Base-by-base conservation (phyloP, 2,113 vertebrate genomes). In the Rhinogobius similis region DNA sequence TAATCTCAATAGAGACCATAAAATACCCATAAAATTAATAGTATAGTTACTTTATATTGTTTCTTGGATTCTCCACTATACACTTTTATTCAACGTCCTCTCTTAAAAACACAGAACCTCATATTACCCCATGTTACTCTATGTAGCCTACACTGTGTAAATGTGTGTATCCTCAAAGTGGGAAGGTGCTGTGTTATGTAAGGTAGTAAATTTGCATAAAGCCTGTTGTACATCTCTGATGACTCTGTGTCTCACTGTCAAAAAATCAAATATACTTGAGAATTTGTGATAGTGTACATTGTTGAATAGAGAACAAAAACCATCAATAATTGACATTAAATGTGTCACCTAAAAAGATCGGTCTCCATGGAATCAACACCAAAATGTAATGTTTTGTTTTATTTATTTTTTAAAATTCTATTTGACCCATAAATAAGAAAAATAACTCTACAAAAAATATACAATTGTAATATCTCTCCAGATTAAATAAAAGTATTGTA, bases 331-430 rank as follows among this genome's bases (percentile, higher is more conserved):
- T 59, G 4, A 66, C 59, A 64, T n/a, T 75, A 9, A 62, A 41
- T 62, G 26, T 72, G 24, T 77, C 58, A 26, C 43, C 72, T 18
- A 87, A 21, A 79, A 16, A 24, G 32, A 29, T 64, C 53, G 69
- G 64, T 38, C 50, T 1, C 46, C 44, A 52, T 44, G 59, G 32
- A 56, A 50, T 10, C 48, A 58, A 36, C 32, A 36, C 32, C 32
- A 36, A 18, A 36, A 56, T 73, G 24, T 65, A 36, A 26, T 36
- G 74, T n/a, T n/a, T n/a, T 58, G 29, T 55, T 38, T 4, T 20
- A 64, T 83, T 82, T 71, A 76, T 81, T 84, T 75, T 65, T 32
- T 85, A 81, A 72, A 68, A 78, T 71, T 82, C 50, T 55, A 77
- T 61, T 20, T 26, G 46, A 58, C 46, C 77, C 46, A 81, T 81